phyloP scores from a whole-genome alignment of 2,797 vertebrate genomes.

The Neostethus bicornis region DNA sequence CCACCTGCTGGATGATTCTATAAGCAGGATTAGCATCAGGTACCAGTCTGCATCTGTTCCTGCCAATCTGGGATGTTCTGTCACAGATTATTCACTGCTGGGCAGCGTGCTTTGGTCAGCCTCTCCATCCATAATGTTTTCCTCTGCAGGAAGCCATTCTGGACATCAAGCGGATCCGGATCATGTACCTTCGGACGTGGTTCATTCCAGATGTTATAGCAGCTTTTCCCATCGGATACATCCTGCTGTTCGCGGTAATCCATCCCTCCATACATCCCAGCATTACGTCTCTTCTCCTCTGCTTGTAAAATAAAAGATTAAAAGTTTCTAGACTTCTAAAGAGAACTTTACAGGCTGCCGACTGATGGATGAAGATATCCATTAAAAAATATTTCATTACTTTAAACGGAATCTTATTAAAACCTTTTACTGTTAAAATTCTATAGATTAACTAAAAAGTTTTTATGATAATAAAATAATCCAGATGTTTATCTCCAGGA shows the following conservation, averaged over 20 bases:
- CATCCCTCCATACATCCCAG: too few relatives aligned
- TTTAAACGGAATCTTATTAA: too few relatives aligned
- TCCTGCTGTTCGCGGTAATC: conserved; percentile 82
- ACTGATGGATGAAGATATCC: too few relatives aligned
- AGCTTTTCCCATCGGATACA: conserved; percentile 83
- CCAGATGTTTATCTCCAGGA: conserved; percentile 50
- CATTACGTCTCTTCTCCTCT: too few relatives aligned
- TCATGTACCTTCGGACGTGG: conserved; percentile 81
- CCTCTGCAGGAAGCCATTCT: conserved; percentile 77
- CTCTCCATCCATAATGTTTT: conserved; percentile 29
- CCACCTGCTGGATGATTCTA: conserved; percentile 62
- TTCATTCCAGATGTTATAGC: conserved; percentile 82
- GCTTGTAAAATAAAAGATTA: not conserved
- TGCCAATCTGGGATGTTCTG: conserved; percentile 45
- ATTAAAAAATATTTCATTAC: too few relatives aligned
- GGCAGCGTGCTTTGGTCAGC: conserved; percentile 37
- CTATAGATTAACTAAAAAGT: not conserved
- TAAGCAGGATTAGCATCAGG: conserved; percentile 62
- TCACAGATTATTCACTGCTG: too few relatives aligned
- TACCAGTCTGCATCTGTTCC: conserved; percentile 44
- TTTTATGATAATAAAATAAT: not conserved
- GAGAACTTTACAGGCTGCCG: too few relatives aligned
- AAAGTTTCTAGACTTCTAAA: too few relatives aligned
- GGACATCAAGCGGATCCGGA: conserved; percentile 79
- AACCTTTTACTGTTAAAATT: too few relatives aligned